Evolutionary conservation across 2,797 vertebrate genomes (phyloP).

Genomic region (Gorsachius magnificus): DNA sequence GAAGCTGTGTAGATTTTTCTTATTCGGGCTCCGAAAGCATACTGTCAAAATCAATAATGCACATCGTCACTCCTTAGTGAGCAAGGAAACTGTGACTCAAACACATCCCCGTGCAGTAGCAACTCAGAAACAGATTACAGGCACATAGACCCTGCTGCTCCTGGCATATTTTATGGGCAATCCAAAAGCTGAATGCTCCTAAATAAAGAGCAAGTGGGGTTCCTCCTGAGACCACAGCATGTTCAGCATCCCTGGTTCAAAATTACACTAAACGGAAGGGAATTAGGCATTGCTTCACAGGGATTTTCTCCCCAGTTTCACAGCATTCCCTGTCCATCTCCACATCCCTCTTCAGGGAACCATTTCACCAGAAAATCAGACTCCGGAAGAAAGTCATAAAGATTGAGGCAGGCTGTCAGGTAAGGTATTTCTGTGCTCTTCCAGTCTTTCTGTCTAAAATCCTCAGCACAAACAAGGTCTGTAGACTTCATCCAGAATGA

Average conservation of each 20-base stretch:
- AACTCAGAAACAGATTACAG: constrained; percentile 19
- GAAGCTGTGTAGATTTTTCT: background rate
- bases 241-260: background rate
- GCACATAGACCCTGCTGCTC: background rate
- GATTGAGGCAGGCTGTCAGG: background rate
- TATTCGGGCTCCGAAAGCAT: background rate
- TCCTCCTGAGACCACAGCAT: background rate
- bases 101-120: background rate
- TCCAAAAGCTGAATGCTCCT: background rate
- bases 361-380: background rate
- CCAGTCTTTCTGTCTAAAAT: background rate
- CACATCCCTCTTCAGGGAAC: background rate
- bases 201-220: background rate
- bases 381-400: background rate
- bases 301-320: background rate
- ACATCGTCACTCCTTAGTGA: background rate
- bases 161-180: background rate
- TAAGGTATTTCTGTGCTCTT: background rate
- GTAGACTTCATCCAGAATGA: background rate
- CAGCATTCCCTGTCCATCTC: background rate
- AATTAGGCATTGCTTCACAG: background rate
- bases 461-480: background rate
- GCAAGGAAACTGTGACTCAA: background rate
- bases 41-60: constrained; percentile 23
- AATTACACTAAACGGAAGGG: background rate